phyloP scores from a whole-genome alignment of 1,140 invertebrate species.

The Neuroterus valhalla region DNA sequence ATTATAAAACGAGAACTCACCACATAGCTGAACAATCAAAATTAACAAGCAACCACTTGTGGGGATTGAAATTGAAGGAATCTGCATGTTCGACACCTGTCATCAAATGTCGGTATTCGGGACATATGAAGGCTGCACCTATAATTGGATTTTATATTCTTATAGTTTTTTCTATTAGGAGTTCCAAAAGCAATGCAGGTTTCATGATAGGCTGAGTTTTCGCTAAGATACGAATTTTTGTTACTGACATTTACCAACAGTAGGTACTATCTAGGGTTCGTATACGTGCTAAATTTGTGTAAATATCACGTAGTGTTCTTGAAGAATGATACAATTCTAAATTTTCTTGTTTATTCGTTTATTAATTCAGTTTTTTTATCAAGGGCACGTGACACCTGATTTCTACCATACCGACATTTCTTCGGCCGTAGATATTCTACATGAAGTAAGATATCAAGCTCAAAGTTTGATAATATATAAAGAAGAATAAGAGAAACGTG shows the following conservation, averaged over 20 bases:
- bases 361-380: no score
- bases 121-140: conserved; percentile 91
- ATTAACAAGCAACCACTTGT: conserved; percentile 94
- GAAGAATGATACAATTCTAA: no score
- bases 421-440: no score
- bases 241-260: no score
- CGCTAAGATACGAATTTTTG: no score
- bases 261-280: not conserved
- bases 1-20: conserved; percentile 64
- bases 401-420: no score
- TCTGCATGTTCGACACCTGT: conserved; percentile 88
- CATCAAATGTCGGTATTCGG: conserved; percentile 89
- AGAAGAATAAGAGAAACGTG: not conserved
- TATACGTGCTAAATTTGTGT: not conserved
- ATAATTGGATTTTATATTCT: conserved; percentile 10
- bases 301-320: no score
- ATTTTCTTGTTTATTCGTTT: no score
- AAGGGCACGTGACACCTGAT: no score
- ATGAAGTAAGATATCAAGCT: not conserved
- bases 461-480: not conserved
- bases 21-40: conserved; percentile 94
- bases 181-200: not conserved
- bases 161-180: not conserved
- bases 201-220: not conserved
- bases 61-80: conserved; percentile 93